Evolutionary conservation across 1,140 invertebrate genomes (phyloP).

Genomic region (Drosophila sechellia): DNA sequence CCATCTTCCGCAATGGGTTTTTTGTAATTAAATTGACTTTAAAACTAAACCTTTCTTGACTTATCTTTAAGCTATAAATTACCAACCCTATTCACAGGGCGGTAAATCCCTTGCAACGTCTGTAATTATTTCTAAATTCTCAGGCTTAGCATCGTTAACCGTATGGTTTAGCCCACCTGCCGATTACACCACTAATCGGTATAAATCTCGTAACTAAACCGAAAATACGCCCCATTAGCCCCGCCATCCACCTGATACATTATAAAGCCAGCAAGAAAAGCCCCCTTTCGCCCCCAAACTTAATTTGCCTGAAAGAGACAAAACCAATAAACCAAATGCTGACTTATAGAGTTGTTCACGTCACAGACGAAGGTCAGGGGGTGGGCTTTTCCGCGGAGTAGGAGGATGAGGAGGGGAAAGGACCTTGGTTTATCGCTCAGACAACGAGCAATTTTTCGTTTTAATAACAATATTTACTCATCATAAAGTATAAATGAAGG

Average conservation of each 20-base stretch:
- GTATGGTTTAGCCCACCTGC: not conserved
- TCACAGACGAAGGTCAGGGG: constrained; percentile 28
- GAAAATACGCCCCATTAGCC: constrained; percentile 44
- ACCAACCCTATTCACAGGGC: constrained; percentile 2
- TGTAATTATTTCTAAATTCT: not conserved
- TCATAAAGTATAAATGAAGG: constrained; percentile 67
- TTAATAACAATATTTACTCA: constrained; percentile 69
- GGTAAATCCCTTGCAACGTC: constrained; percentile 2
- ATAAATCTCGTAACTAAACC: constrained; percentile 59
- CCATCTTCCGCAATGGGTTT: no score
- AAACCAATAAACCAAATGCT: constrained; percentile 63
- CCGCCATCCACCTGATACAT: constrained; percentile 39
- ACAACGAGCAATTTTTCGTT: constrained; percentile 55
- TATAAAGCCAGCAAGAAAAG: constrained; percentile 37
- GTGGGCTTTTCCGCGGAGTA: not conserved
- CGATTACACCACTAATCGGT: constrained; percentile 33
- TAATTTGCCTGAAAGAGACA: constrained; percentile 30
- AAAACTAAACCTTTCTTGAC: not conserved
- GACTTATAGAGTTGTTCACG: constrained; percentile 32
- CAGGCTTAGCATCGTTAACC: not conserved
- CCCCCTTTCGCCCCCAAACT: constrained; percentile 11
- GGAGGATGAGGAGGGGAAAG: not conserved
- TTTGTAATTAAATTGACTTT: no score
- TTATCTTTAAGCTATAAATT: constrained; percentile 11
- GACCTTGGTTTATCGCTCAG: constrained; percentile 44